Conservation (phyloP, 2,113 vertebrate genomes). For the Phoenicopterus ruber region DNA sequence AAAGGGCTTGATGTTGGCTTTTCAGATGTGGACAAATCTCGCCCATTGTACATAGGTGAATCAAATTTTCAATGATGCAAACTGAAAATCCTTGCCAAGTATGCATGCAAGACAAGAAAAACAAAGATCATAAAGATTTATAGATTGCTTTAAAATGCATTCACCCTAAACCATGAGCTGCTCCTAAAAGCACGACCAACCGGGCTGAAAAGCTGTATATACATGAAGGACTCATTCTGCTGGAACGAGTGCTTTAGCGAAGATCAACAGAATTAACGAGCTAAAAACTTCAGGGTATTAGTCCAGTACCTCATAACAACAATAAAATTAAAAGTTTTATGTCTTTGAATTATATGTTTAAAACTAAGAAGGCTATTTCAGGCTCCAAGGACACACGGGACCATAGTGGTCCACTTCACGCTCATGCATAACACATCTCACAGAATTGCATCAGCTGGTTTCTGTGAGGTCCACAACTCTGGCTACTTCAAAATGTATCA, state of each 20-base stretch:
- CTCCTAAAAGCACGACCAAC: constrained; percentile 6
- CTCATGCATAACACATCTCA: neutral
- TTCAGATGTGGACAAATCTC: constrained; percentile 36
- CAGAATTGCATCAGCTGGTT: neutral
- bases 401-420: neutral
- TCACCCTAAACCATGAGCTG: constrained; percentile 43
- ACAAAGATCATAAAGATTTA: constrained; percentile 64
- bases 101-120: constrained; percentile 35
- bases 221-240: neutral
- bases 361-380: neutral
- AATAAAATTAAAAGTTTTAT: neutral
- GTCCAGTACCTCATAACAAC: constrained; percentile 18
- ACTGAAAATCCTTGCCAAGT: constrained; percentile 43
- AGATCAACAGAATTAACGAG: constrained; percentile 43
- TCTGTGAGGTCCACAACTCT: neutral
- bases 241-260: neutral
- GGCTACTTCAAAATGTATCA: neutral
- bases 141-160: constrained; percentile 58
- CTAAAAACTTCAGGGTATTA: constrained; percentile 28
- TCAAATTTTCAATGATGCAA: constrained; percentile 39
- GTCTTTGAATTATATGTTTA: neutral
- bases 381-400: neutral
- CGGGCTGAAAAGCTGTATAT: neutral
- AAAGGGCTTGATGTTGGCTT: constrained; percentile 48
- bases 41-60: constrained; percentile 20